Percentiles rank a stretch among this genome's conserved stretches.
phyloP scores from a whole-genome alignment of 23 tunicate species.

The Trididemnum nubilum region DNA sequence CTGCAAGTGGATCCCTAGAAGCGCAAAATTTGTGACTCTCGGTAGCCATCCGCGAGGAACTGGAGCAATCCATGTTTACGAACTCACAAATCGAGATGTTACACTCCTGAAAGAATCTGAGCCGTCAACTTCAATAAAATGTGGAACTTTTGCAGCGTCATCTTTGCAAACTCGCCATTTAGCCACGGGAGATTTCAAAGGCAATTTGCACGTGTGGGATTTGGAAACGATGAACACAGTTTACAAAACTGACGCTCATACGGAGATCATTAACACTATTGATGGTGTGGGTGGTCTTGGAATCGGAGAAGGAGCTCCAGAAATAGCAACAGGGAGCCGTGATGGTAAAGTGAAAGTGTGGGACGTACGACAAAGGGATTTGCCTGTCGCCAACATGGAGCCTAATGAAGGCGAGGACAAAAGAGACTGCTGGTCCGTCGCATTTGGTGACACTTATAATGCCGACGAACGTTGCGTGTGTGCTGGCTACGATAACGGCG shows the following conservation, averaged over 20 bases:
- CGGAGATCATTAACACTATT: slow-evolving; percentile 85
- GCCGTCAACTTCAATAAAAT: slow-evolving; percentile 74
- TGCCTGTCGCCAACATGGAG: slow-evolving; percentile 91
- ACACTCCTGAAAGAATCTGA: slow-evolving; percentile 54
- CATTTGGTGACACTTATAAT: slow-evolving; percentile 91
- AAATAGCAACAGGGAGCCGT: slow-evolving; percentile 90
- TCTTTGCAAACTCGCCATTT: slow-evolving; percentile 79
- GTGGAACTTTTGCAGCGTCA: slow-evolving; percentile 95
- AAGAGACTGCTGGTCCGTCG: slow-evolving; percentile 97
- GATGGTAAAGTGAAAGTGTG: slow-evolving; percentile 97
- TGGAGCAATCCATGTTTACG: slow-evolving; percentile 77
- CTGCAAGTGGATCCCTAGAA: slow-evolving; percentile 95
- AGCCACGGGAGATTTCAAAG: slow-evolving; percentile 96
- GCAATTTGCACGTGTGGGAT: slow-evolving; percentile 86
- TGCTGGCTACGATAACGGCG: slow-evolving; percentile 99
- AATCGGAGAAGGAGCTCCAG: slow-evolving; percentile 98
- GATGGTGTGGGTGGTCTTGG: slow-evolving; percentile 99
- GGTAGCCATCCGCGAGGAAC: slow-evolving; percentile 96
- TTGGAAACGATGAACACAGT: slow-evolving; percentile 67
- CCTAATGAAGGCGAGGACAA: slow-evolving; percentile 90
- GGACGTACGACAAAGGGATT: slow-evolving; percentile 92
- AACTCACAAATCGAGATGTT: slow-evolving; percentile 65
- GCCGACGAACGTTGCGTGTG: slow-evolving; percentile 86
- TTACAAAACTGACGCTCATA: slow-evolving; percentile 60
- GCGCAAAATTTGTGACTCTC: slow-evolving; percentile 80